Evolutionary conservation across 2,888 invertebrate species (phyloP).

Genomic region (Pachydiplax longipennis): DNA sequence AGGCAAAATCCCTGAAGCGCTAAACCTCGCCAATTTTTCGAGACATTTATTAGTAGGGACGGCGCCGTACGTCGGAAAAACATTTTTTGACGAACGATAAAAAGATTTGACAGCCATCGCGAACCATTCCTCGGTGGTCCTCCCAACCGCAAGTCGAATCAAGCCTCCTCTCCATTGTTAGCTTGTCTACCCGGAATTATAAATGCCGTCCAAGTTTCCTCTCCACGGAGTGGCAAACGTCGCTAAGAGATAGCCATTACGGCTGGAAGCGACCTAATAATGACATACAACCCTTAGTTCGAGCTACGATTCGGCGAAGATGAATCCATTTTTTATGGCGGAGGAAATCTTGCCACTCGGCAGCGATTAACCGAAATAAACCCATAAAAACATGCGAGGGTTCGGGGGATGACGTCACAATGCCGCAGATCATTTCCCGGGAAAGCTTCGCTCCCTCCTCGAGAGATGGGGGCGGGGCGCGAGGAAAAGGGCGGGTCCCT

Average conservation of each 20-base stretch:
- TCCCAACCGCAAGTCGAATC: no score
- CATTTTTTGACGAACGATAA: no score
- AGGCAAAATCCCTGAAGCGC: no score
- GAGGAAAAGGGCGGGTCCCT: background rate
- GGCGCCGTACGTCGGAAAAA: no score
- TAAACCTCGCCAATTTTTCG: no score
- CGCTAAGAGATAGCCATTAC: background rate
- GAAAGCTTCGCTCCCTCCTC: background rate
- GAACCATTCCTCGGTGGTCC: no score
- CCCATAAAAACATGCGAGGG: slow-evolving; percentile 2
- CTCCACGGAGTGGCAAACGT: background rate
- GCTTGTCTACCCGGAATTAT: background rate
- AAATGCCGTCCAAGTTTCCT: background rate
- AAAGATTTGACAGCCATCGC: no score
- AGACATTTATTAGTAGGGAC: no score
- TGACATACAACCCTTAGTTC: background rate
- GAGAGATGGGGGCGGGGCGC: background rate
- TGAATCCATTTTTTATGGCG: slow-evolving; percentile 14
- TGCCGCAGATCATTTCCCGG: slow-evolving; percentile 39
- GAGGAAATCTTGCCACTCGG: slow-evolving; percentile 14
- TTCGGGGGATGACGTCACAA: slow-evolving; percentile 31
- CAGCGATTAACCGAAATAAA: slow-evolving; percentile 40
- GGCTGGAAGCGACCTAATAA: background rate
- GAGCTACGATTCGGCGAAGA: background rate
- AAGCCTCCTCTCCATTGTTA: background rate